Evolutionary conservation across 53 echinoderm and acorn worm genomes (phyloP).

Genomic region (Zoroaster sp.): DNA sequence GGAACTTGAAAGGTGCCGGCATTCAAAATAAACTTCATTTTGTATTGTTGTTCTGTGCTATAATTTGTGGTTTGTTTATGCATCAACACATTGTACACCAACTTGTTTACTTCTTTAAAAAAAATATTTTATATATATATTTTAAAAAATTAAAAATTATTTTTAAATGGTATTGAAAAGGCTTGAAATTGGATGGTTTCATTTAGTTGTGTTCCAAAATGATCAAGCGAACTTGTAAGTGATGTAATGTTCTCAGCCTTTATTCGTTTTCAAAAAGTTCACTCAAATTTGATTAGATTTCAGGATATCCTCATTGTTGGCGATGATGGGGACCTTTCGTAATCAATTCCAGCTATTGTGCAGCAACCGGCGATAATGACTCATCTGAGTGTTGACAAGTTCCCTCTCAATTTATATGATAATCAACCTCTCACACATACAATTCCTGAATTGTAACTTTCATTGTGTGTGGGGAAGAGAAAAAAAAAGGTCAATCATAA

Average conservation of each 20-base stretch:
- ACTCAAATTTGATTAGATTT: slow-evolving; percentile 17
- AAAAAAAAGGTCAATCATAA: background rate
- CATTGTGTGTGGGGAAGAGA: background rate
- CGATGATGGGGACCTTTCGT: background rate
- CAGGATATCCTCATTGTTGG: slow-evolving; percentile 1
- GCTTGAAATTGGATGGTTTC: background rate
- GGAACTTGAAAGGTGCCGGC: no score
- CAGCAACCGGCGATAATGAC: background rate
- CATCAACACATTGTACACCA: no score
- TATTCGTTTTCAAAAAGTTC: background rate
- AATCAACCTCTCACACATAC: background rate
- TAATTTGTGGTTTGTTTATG: no score
- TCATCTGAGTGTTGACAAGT: slow-evolving; percentile 11
- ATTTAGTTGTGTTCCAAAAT: background rate
- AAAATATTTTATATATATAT: no score
- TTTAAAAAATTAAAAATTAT: no score
- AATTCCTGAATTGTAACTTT: background rate
- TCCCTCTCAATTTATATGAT: background rate
- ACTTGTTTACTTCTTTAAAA: no score
- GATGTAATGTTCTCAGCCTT: background rate
- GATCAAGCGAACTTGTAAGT: background rate
- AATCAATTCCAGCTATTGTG: background rate
- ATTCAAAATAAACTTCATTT: no score
- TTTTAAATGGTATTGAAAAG: background rate
- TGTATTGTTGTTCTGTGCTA: no score